A percentile compares a stretch with the other conserved stretches of the same genome.
Evolutionary conservation across 2,113 vertebrate genomes (phyloP).

Genomic region (Thryonomys swinderianus): DNA sequence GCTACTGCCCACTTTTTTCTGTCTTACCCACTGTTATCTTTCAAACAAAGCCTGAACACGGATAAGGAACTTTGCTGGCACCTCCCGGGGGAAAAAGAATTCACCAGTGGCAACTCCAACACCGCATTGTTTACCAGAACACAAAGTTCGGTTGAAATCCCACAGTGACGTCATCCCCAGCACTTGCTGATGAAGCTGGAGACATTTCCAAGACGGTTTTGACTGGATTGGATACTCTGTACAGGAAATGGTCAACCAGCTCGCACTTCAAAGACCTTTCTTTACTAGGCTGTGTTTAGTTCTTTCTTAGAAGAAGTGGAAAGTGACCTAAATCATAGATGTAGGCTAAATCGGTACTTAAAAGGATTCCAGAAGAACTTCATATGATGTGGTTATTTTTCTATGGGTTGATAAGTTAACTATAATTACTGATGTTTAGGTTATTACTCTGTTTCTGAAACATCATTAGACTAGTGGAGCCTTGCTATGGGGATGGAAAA

Average conservation of each 20-base stretch:
- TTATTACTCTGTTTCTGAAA: slow-evolving; percentile 40
- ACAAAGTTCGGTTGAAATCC: slow-evolving; percentile 80
- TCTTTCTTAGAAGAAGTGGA: slow-evolving; percentile 74
- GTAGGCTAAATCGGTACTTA: slow-evolving; percentile 57
- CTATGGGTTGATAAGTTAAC: slow-evolving; percentile 61
- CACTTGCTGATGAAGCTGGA: slow-evolving; percentile 75
- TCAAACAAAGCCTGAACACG: slow-evolving; percentile 57
- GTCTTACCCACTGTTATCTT: not conserved
- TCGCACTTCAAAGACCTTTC: slow-evolving; percentile 63
- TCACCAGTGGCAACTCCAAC: slow-evolving; percentile 73
- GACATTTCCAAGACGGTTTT: slow-evolving; percentile 76
- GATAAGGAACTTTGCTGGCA: slow-evolving; percentile 52
- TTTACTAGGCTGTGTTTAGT: slow-evolving; percentile 67
- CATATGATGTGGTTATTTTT: slow-evolving; percentile 51
- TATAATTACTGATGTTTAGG: slow-evolving; percentile 42
- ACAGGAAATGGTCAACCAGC: slow-evolving; percentile 72
- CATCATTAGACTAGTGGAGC: not conserved
- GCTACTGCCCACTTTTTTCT: slow-evolving; percentile 25
- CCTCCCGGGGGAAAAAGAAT: slow-evolving; percentile 70
- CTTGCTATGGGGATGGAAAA: not conserved
- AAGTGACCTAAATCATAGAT: slow-evolving; percentile 74
- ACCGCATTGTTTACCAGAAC: slow-evolving; percentile 79
- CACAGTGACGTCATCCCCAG: slow-evolving; percentile 77
- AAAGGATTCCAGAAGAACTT: slow-evolving; percentile 52
- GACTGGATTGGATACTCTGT: slow-evolving; percentile 58